These are phyloP conservation scores for Anneissia japonica DNA, from an alignment of 35 echinoderm and acorn worm genomes.

Conservation along the genomic window DNA sequence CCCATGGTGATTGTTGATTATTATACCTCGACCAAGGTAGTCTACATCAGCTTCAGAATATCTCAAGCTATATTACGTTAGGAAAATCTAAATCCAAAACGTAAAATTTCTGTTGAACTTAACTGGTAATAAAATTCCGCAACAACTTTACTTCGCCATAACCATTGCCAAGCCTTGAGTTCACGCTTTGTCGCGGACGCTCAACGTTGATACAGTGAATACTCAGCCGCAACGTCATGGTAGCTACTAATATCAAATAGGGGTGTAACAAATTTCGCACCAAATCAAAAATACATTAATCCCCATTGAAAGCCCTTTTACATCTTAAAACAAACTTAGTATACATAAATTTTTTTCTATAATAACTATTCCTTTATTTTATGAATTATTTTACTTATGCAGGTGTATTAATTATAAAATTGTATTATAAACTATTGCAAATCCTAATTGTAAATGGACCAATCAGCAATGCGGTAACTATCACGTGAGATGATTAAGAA, in stretches of 20 bases:
- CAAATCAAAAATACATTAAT: no score
- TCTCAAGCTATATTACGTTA: background rate
- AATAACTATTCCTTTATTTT: no score
- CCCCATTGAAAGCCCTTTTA: no score
- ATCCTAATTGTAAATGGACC: background rate
- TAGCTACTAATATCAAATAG: background rate
- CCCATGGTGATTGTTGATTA: background rate
- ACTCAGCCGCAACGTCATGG: background rate
- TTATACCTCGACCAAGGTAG: background rate
- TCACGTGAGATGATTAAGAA: background rate
- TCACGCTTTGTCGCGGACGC: background rate
- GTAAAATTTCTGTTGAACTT: background rate
- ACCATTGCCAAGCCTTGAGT: background rate
- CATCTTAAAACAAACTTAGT: no score
- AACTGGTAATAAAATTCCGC: background rate
- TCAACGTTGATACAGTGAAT: background rate
- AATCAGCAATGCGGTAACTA: background rate
- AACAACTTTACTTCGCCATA: background rate
- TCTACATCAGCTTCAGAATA: background rate
- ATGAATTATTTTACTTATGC: no score
- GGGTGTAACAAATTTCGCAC: background rate
- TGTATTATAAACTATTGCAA: background rate
- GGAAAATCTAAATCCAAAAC: background rate
- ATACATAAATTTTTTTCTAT: no score
- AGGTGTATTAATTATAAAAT: background rate